These are phyloP conservation scores for Phoxinus phoxinus DNA, from an alignment of 2,113 vertebrate species.

Conservation along the genomic window DNA sequence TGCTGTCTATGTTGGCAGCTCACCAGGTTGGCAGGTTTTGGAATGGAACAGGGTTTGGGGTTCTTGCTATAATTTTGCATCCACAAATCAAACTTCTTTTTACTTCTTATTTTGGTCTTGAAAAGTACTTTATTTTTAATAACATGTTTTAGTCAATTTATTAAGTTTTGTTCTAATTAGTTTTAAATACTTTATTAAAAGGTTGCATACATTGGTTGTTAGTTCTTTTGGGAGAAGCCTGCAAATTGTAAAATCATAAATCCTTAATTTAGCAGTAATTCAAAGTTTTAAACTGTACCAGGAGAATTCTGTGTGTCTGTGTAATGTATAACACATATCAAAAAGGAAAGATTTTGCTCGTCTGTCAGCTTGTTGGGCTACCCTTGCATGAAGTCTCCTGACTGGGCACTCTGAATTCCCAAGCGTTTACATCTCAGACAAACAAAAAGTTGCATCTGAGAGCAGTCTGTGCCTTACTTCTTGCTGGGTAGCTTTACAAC, in stretches of 20 bases:
- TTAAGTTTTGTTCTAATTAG: neutral
- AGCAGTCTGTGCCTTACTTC: neutral
- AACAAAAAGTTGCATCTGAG: neutral
- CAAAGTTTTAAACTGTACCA: constrained; percentile 47
- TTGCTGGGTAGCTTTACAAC: neutral
- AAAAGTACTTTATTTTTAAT: neutral
- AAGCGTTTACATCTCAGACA: neutral
- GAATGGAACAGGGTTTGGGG: neutral
- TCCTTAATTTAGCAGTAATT: constrained; percentile 61
- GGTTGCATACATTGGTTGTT: neutral
- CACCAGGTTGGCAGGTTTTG: neutral
- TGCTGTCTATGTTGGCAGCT: neutral
- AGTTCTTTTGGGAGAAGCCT: neutral
- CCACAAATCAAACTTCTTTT: neutral
- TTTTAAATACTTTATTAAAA: neutral
- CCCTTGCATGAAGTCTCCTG: neutral
- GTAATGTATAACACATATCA: constrained; percentile 68
- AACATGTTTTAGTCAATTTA: neutral
- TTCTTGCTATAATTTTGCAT: neutral
- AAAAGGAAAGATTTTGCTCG: constrained; percentile 71
- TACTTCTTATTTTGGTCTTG: neutral
- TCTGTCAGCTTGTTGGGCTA: constrained; percentile 59
- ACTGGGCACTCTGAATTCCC: constrained; percentile 2
- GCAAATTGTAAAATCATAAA: constrained; percentile 3
- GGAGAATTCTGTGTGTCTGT: constrained; percentile 42